Evolutionary conservation across 2,797 vertebrate species (phyloP), one percentile per base, ranked within the genome.

Genomic region (Gephyroberyx darwinii): DNA sequence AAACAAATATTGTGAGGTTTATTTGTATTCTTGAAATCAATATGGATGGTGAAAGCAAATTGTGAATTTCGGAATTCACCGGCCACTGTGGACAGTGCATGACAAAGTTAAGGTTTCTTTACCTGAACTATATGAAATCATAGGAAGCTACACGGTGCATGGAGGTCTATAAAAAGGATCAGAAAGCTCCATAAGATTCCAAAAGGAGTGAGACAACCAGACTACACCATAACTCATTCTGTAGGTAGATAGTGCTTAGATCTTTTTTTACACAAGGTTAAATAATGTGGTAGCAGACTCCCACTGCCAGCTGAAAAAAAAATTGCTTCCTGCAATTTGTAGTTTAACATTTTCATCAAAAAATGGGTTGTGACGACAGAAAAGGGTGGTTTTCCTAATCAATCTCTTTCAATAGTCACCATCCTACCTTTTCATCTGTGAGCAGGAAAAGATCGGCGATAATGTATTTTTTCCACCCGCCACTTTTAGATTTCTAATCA

Each of bases 111-210:
- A 69, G 56, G 16, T 73, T 0, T 54, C 9, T 56, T 62, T 31
- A 16, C 6, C 37, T 9, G 31, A 69, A 47, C 71, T 16, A 66
- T 52, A 51, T 20, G 22, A 9, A 75, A 61, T 35, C 37, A 80
- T 68, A 76, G 71, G 69, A 81, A 72, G 37, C 70, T 52, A 51
- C 55, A 77, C 5, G 58, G 37, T 43, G 54, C 9, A 4, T n/a
- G 56, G 53, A 74, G 30, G 41, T 80, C 78, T 79, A 78, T 74
- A 75, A 84, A 84, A 77, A 80, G 48, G 19, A 80, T 87, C 51
- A 81, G 74, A 87, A 62, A 55, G 17, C 8, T 52, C 51, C 37
- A 72, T 84, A 78, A 85, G 52, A 56, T 74, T 77, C 77, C 81
- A 86, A 78, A 80, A 84, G 69, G 85, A 69, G 71, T 53, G 16